Conservation (phyloP, 2,797 vertebrate genomes). For the Mareca penelope region DNA sequence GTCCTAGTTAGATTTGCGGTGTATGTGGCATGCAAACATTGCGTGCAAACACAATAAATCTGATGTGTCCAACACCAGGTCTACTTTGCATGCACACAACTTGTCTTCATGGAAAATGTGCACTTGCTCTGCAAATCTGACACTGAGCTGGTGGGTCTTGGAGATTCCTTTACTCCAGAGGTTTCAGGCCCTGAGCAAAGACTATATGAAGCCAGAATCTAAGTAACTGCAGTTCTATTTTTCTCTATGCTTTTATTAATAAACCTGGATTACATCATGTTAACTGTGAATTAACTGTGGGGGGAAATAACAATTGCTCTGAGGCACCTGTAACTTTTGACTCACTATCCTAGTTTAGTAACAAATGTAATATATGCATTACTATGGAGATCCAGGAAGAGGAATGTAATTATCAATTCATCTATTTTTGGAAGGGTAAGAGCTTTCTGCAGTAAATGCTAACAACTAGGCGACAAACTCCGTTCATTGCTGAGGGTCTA, state of each 20-base stretch:
- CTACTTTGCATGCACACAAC: neutral
- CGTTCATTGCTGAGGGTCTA: neutral
- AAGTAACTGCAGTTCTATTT: neutral
- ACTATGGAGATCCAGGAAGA: neutral
- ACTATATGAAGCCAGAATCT: accelerated
- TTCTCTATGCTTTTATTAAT: neutral
- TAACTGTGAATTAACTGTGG: neutral
- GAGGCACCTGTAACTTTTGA: neutral
- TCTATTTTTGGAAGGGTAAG: neutral
- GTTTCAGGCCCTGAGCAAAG: neutral
- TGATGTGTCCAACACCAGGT: neutral
- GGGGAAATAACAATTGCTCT: neutral
- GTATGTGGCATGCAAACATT: neutral
- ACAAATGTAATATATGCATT: neutral
- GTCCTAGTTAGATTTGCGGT: constrained; percentile 2
- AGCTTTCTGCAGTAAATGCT: neutral
- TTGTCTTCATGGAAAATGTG: neutral
- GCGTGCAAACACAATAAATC: neutral
- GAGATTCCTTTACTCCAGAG: neutral
- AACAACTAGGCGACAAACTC: neutral
- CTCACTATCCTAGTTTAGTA: neutral
- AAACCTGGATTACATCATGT: neutral
- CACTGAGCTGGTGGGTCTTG: neutral
- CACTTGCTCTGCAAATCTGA: neutral
- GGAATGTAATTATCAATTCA: neutral